These are phyloP conservation scores for Tineola bisselliella DNA, from an alignment of 2,888 invertebrate species.

Conservation along the genomic window DNA sequence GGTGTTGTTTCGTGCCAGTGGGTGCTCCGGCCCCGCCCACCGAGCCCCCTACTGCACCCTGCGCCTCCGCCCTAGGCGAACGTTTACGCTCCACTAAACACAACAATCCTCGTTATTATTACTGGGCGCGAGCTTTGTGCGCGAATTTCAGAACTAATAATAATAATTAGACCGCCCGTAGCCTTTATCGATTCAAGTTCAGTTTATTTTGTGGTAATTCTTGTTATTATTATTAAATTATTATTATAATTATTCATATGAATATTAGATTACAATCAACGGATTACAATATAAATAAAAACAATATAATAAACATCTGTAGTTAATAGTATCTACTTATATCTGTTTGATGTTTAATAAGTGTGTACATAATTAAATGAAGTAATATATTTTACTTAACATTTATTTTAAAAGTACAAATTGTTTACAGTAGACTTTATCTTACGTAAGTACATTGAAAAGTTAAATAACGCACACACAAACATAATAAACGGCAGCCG, in stretches of 20 bases:
- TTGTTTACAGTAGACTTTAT: too few species aligned
- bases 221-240: background rate
- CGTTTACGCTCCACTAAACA: conserved; percentile 68
- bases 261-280: background rate
- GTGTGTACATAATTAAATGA: too few species aligned
- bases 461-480: background rate
- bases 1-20: conserved; percentile 36
- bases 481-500: background rate
- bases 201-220: conserved; percentile 17
- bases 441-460: too few species aligned
- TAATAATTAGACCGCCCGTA: conserved; percentile 54
- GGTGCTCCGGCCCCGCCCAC: conserved; percentile 31
- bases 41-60: conserved; percentile 20
- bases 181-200: conserved; percentile 42
- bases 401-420: too few species aligned
- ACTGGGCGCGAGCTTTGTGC: conserved; percentile 67
- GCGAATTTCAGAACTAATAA: conserved; percentile 68
- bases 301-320: too few species aligned
- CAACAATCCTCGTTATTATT: conserved; percentile 69
- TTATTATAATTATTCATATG: background rate
- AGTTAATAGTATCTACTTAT: too few species aligned
- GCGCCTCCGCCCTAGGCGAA: conserved; percentile 28
- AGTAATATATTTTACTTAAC: too few species aligned
- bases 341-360: too few species aligned
- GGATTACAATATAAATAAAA: too few species aligned